phyloP scores from a whole-genome alignment of 2,113 vertebrate genomes.

The Psilopsiagon aymara region DNA sequence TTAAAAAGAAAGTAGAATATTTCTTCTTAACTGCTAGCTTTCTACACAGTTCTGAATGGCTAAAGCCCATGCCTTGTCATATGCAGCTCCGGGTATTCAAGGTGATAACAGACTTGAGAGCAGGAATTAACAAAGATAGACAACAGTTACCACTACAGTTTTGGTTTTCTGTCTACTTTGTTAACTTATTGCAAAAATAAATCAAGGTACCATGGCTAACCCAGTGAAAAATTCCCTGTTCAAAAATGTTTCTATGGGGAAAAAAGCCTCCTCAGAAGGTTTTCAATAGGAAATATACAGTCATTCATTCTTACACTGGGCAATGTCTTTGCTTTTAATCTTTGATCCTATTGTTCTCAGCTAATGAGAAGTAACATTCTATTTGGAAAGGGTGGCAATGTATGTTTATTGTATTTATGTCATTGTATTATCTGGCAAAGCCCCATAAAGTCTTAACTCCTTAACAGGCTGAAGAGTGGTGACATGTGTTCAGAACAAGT shows the following conservation, averaged over 20 bases:
- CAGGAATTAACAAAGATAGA: background rate
- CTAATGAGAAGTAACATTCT: background rate
- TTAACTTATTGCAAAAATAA: background rate
- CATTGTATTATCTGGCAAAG: background rate
- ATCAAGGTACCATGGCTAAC: background rate
- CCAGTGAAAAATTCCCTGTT: background rate
- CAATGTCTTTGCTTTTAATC: background rate
- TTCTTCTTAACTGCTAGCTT: background rate
- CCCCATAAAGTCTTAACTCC: background rate
- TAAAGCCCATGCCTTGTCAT: background rate
- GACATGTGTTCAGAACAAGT: background rate
- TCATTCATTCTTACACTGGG: background rate
- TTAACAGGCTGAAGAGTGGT: background rate
- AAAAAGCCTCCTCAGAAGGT: background rate
- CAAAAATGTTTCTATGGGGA: background rate
- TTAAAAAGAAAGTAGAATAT: background rate
- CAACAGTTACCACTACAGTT: background rate
- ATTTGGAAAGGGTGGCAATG: background rate
- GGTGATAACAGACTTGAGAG: background rate
- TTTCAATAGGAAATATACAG: background rate
- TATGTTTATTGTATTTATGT: background rate
- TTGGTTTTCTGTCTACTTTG: background rate
- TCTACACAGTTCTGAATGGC: background rate
- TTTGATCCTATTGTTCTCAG: slow-evolving; percentile 6
- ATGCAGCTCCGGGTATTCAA: background rate